phyloP scores from a whole-genome alignment of 2,113 vertebrate species.

The Caranx ignobilis region DNA sequence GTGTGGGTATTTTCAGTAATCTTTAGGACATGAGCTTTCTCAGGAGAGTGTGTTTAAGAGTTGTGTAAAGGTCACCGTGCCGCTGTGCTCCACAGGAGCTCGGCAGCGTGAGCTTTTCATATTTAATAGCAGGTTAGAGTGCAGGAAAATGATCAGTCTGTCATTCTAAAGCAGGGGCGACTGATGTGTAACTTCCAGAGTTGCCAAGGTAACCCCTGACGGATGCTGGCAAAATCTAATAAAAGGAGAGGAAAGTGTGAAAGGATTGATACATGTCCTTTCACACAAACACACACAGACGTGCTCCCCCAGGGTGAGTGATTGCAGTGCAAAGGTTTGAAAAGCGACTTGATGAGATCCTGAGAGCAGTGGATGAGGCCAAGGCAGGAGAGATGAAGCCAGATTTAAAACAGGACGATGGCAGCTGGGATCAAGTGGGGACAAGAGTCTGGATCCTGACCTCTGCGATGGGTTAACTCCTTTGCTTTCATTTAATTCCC shows the following conservation, averaged over 20 bases:
- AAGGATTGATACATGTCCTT: slow-evolving; percentile 50
- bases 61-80: slow-evolving; percentile 51
- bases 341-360: slow-evolving; percentile 67
- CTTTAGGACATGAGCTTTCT: slow-evolving; percentile 6
- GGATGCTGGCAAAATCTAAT: slow-evolving; percentile 59
- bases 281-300: slow-evolving; percentile 34
- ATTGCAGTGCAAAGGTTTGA: slow-evolving; percentile 60
- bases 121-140: slow-evolving; percentile 46
- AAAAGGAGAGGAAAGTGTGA: slow-evolving; percentile 43
- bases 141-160: slow-evolving; percentile 37
- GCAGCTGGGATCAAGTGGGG: slow-evolving; percentile 57
- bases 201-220: slow-evolving; percentile 66
- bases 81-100: slow-evolving; percentile 15
- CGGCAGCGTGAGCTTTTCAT: slow-evolving; percentile 32
- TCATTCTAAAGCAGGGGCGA: slow-evolving; percentile 45
- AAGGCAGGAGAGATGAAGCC: neutral
- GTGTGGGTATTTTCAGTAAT: neutral
- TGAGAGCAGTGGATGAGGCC: slow-evolving; percentile 24
- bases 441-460: slow-evolving; percentile 39
- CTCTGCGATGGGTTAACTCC: slow-evolving; percentile 37
- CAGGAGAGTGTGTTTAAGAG: slow-evolving; percentile 20
- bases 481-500: slow-evolving; percentile 34
- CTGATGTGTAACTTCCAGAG: slow-evolving; percentile 43
- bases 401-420: slow-evolving; percentile 51
- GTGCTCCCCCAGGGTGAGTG: slow-evolving; percentile 60